Conservation (phyloP, 2,797 vertebrate species). For the Hephaestus fuliginosus region DNA sequence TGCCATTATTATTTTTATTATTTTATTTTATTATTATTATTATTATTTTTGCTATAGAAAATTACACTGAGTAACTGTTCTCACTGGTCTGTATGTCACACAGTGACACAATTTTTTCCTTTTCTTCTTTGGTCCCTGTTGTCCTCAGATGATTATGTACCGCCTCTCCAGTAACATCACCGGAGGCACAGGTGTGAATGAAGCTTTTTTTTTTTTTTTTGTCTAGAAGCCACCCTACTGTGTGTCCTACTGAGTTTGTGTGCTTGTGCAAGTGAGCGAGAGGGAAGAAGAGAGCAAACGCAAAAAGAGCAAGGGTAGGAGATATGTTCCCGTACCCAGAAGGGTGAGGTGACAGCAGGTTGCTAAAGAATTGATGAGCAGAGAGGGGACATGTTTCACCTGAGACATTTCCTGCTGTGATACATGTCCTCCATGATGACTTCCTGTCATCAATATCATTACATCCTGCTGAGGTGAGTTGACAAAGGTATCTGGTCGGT, state of each 20-base stretch:
- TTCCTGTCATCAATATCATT: constrained; percentile 84
- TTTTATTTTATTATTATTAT: no score
- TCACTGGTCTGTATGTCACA: not conserved
- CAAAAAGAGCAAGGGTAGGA: constrained; percentile 45
- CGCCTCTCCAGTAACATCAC: constrained; percentile 9
- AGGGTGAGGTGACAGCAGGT: constrained; percentile 79
- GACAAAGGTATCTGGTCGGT: constrained; percentile 72
- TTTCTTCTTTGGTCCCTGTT: not conserved
- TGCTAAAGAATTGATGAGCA: constrained; percentile 84
- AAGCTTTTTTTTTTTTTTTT: not conserved
- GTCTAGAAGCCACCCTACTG: constrained; percentile 8
- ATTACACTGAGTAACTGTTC: constrained; percentile 16
- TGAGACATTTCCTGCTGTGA: constrained; percentile 80
- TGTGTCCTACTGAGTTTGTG: not conserved
- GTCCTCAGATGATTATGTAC: not conserved
- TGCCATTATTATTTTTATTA: no score
- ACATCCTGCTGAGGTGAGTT: constrained; percentile 76
- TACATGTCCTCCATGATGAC: constrained; percentile 82
- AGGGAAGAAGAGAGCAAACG: constrained; percentile 6
- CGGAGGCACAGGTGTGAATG: constrained; percentile 24
- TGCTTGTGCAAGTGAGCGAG: not conserved
- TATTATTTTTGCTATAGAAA: not conserved
- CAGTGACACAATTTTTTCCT: not conserved
- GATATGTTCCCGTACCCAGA: constrained; percentile 49
- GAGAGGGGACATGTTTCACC: constrained; percentile 83